Evolutionary conservation across 1,140 invertebrate genomes (phyloP), one percentile per base, ranked within the genome.

Genomic region (Pemphigus obesinymphae): DNA sequence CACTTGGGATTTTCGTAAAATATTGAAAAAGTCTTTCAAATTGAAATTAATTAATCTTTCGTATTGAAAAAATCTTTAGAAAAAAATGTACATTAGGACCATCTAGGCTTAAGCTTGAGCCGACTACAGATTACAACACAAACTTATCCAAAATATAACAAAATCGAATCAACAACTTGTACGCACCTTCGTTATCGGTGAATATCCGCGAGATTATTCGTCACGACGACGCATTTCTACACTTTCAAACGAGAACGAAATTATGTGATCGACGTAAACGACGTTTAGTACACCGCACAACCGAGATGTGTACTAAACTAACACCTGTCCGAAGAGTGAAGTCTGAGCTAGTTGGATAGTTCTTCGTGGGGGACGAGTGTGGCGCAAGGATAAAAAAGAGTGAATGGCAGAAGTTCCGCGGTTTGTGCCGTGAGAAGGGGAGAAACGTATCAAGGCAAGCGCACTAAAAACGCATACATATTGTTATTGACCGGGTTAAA

Each of bases 401-500:
- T 55, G 50, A 55, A 78, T 37, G 50, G 34, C 31, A 58, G 53
- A 40, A 78, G 48, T 20, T 11, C 34, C 15, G 37, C 48, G 17
- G 45, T 17, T 29, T 29, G 26, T 8, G 3, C 6, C 6, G 45
- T 11, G 55, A 80, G 76, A 80, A 80, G 76, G 76, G 76, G 73
- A 40, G 31, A 11, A 76, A 26, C 76, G 55, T 40, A 61, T 63
- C 76, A 43, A 80, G 76, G 34, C 76, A 80, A 45, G 53, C 75
- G 75, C 75, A 78, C 75, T 53, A 26, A n/a, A n/a, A 58, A 78
- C 68, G 37, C 45, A 43, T 31, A 50, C 17, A 50, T 26, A 61
- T 80, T 45, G 55, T 80, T 78, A 80, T 80, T 80, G 76, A 80
- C 76, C 76, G 76, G 76, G 53, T 80, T 80, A 80, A 45, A 63